Evolutionary conservation across 2,888 invertebrate genomes (phyloP).

Genomic region (Cheilosia urbana): DNA sequence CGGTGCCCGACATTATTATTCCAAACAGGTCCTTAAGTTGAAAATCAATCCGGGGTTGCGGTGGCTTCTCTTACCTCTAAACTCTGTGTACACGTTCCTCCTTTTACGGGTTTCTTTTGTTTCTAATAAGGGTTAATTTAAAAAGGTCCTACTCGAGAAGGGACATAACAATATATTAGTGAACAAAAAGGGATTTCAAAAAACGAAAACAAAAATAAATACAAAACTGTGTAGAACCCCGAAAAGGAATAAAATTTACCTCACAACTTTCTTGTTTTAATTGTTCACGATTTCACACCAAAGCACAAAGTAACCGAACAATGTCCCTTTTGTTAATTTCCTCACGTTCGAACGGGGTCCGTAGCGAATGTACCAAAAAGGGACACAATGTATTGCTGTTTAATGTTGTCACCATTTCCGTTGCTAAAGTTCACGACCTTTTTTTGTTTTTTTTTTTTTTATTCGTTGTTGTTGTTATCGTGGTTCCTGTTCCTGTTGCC

Average conservation of each 20-base stretch:
- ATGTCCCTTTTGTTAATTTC: constrained; percentile 62
- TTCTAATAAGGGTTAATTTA: constrained; percentile 48
- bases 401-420: constrained; percentile 73
- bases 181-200: constrained; percentile 7
- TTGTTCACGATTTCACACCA: constrained; percentile 75
- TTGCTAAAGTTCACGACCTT: constrained; percentile 63
- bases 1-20: constrained; percentile 54
- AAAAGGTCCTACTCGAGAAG: constrained; percentile 8
- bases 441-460: constrained; percentile 39
- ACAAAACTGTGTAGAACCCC: constrained; percentile 31
- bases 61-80: constrained; percentile 18
- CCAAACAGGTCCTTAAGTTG: constrained; percentile 52
- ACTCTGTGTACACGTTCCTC: too few species aligned
- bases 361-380: constrained; percentile 37
- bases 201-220: constrained; percentile 42
- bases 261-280: constrained; percentile 62
- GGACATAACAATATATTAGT: constrained; percentile 43
- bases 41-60: constrained; percentile 65
- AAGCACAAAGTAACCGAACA: constrained; percentile 47
- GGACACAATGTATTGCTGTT: constrained; percentile 70
- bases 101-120: neutral
- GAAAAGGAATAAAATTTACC: constrained; percentile 51
- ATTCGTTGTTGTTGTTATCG: constrained; percentile 15
- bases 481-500: constrained; percentile 33
- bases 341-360: constrained; percentile 60